phyloP scores from a whole-genome alignment of 2,113 vertebrate species.

The Corydoras maculifer region DNA sequence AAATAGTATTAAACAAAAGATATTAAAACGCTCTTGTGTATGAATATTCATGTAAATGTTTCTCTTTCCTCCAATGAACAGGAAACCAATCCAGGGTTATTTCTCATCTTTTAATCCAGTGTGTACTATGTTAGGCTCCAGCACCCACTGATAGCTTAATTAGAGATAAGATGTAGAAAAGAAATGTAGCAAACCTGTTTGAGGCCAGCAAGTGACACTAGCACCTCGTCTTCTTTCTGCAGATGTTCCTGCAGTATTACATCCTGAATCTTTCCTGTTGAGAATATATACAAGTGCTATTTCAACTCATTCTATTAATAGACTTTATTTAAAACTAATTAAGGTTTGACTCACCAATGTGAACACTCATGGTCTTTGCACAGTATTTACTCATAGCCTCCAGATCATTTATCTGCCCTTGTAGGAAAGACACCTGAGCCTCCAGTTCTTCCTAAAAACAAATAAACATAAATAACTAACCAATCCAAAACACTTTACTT shows the following conservation, averaged over 20 bases:
- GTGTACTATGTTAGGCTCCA: no score
- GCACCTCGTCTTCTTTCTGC: conserved; percentile 92
- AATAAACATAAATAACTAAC: neutral
- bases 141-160: no score
- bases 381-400: conserved; percentile 99
- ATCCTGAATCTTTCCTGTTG: conserved; percentile 91
- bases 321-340: no score
- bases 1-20: no score
- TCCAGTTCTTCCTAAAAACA: conserved; percentile 88
- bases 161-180: neutral
- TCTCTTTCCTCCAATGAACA: no score
- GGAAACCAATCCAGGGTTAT: no score
- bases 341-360: conserved; percentile 79
- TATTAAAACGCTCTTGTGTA: no score
- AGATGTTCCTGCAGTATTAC: conserved; percentile 89
- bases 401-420: conserved; percentile 94
- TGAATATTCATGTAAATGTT: no score
- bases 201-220: conserved; percentile 91
- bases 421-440: conserved; percentile 93
- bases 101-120: no score
- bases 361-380: conserved; percentile 91
- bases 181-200: conserved; percentile 74
- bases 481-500: no score
- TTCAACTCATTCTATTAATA: no score
- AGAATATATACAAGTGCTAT: neutral